Evolutionary conservation across 2,113 vertebrate species (phyloP).

Genomic region (Illadopsis cleaveri): DNA sequence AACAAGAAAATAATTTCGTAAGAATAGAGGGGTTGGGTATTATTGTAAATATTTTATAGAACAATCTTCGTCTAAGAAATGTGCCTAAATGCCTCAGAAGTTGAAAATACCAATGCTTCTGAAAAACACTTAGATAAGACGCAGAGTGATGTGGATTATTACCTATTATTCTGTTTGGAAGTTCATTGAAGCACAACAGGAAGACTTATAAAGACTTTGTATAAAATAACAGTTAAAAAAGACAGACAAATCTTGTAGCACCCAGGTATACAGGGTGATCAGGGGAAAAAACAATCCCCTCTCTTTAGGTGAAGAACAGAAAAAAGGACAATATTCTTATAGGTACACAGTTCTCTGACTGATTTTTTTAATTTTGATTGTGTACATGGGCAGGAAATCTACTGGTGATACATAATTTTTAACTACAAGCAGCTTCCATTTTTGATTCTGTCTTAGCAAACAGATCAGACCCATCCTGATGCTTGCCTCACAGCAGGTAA

Average conservation of each 20-base stretch:
- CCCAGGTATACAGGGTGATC: fast-evolving
- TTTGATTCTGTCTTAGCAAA: not conserved
- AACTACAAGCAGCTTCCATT: not conserved
- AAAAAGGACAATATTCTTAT: not conserved
- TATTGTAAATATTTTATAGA: not conserved
- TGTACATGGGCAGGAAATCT: not conserved
- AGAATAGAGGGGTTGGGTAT: not conserved
- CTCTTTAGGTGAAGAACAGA: not conserved
- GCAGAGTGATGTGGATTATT: not conserved
- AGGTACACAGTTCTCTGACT: not conserved
- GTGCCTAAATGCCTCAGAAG: not conserved
- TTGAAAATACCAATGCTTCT: not conserved
- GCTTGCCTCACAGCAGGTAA: not conserved
- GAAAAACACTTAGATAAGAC: not conserved
- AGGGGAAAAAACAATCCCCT: not conserved
- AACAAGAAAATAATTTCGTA: not conserved
- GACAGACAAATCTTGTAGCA: not conserved
- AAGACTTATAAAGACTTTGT: not conserved
- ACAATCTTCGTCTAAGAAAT: not conserved
- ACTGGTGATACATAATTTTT: not conserved
- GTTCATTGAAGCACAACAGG: not conserved
- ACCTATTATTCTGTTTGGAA: not conserved
- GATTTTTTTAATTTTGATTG: not conserved
- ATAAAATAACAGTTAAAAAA: not conserved
- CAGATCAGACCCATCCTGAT: not conserved